Conservation (phyloP, 2,888 invertebrate species). For the Pristionchus maxplancki region DNA sequence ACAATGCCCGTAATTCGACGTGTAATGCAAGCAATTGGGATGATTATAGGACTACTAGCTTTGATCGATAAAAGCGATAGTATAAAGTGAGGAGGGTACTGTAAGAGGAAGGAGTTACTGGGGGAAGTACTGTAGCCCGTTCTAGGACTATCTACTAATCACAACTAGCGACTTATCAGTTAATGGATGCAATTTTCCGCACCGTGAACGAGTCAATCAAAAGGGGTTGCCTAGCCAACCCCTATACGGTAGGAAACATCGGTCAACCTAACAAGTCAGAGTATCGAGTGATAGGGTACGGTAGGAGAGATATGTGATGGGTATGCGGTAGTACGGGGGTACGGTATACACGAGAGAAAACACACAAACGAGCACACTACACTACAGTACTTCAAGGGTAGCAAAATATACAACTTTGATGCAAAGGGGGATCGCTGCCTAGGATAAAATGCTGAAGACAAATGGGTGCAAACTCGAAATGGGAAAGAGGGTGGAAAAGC, state of each 20-base stretch:
- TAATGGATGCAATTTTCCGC: neutral
- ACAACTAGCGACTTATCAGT: neutral
- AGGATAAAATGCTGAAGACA: slow-evolving; percentile 12
- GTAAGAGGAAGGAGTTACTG: neutral
- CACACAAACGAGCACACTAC: neutral
- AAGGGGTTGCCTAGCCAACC: slow-evolving; percentile 36
- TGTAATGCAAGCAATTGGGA: slow-evolving; percentile 33
- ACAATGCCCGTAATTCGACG: slow-evolving; percentile 4
- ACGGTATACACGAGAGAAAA: neutral
- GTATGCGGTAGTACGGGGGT: slow-evolving; percentile 18
- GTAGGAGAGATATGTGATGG: slow-evolving; percentile 26
- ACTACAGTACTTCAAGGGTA: neutral
- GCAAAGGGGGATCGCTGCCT: slow-evolving; percentile 11
- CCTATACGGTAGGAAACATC: slow-evolving; percentile 18
- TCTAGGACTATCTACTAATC: slow-evolving; percentile 11
- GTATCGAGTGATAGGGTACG: neutral
- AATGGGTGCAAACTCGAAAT: slow-evolving; percentile 25
- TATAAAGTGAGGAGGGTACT: neutral
- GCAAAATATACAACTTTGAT: neutral
- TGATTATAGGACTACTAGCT: slow-evolving; percentile 38
- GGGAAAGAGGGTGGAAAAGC: slow-evolving; percentile 29
- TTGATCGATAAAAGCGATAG: neutral
- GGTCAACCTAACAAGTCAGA: neutral
- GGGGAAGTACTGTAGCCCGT: slow-evolving; percentile 29
- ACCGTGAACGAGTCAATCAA: neutral